phyloP scores from a whole-genome alignment of 2,888 invertebrate species.

The Octodonta nipae region DNA sequence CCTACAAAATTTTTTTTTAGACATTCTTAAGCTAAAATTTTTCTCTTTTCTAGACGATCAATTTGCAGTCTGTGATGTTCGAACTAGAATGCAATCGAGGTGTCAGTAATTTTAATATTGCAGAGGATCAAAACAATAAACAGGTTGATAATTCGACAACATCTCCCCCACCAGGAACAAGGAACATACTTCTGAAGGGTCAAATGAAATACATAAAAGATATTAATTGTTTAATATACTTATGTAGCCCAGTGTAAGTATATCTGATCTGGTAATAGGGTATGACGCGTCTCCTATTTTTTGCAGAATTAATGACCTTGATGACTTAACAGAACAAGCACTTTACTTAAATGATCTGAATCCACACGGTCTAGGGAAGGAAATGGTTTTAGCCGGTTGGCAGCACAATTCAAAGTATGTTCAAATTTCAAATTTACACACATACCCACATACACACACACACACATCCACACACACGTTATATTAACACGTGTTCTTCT shows the following conservation, averaged over 20 bases:
- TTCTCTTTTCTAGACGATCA: slow-evolving; percentile 43
- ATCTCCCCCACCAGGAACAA: slow-evolving; percentile 36
- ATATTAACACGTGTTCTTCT: no score
- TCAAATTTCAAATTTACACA: no score
- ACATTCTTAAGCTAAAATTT: no score
- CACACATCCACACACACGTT: no score
- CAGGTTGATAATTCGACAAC: slow-evolving; percentile 4
- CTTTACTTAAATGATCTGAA: slow-evolving; percentile 69
- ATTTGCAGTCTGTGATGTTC: slow-evolving; percentile 66
- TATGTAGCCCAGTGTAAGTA: slow-evolving; percentile 74
- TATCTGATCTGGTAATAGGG: not conserved
- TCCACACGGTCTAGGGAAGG: slow-evolving; percentile 67
- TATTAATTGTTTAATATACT: slow-evolving; percentile 66
- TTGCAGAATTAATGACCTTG: slow-evolving; percentile 63
- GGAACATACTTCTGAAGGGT: slow-evolving; percentile 65
- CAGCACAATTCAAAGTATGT: slow-evolving; percentile 58
- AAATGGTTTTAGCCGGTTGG: slow-evolving; percentile 70
- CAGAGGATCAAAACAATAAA: slow-evolving; percentile 10
- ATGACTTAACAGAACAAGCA: slow-evolving; percentile 64
- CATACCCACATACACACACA: no score
- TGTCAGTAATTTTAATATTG: slow-evolving; percentile 23
- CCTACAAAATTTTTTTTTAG: no score
- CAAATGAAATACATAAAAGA: slow-evolving; percentile 72
- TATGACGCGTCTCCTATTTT: slow-evolving; percentile 3
- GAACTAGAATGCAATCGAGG: slow-evolving; percentile 63